phyloP scores from a whole-genome alignment of 2,797 vertebrate species.

The Microcaecilia unicolor region DNA sequence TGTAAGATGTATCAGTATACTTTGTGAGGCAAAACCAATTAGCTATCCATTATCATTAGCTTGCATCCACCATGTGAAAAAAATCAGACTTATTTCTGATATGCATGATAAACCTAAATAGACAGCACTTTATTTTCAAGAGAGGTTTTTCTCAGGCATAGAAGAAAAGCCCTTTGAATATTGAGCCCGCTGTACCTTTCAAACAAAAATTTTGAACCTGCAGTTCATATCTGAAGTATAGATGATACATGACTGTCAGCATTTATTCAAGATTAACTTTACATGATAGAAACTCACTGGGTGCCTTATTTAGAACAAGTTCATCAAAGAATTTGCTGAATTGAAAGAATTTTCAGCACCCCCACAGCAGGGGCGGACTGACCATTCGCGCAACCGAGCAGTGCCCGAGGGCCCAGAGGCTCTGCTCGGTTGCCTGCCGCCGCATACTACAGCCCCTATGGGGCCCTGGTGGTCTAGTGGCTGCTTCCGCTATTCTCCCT shows the following conservation, averaged over 20 bases:
- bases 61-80: not conserved
- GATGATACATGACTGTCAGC: conserved; percentile 28
- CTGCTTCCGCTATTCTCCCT: no score
- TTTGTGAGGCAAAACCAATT: conserved; percentile 27
- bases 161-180: no score
- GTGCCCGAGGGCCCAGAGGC: no score
- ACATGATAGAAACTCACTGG: conserved; percentile 29
- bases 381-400: no score
- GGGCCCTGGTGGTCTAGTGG: no score
- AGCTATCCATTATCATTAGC: conserved; percentile 7
- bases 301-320: conserved; percentile 22
- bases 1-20: conserved; percentile 21
- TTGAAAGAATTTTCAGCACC: no score
- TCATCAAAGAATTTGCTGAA: no score
- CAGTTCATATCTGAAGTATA: conserved; percentile 28
- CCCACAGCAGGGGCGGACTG: no score
- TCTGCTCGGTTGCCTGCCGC: no score
- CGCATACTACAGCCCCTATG: no score
- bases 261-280: conserved; percentile 26
- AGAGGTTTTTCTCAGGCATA: no score
- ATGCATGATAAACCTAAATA: not conserved
- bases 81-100: conserved; percentile 6
- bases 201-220: conserved; percentile 15
- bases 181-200: conserved; percentile 12
- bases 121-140: no score